Conservation (phyloP, 2,888 invertebrate species). For the Steinernema scapterisci region DNA sequence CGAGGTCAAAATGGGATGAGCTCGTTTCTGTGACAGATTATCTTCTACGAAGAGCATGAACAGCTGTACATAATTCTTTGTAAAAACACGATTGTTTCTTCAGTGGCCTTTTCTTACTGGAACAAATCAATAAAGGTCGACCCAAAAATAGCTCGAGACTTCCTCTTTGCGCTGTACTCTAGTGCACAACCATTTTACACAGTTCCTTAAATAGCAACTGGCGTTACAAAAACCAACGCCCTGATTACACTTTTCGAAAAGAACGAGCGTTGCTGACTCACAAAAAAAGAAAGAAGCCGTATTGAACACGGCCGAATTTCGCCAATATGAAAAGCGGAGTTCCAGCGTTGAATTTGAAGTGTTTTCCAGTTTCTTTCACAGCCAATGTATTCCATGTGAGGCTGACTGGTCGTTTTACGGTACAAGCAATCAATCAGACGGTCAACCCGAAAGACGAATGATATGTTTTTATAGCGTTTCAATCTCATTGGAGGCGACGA, state of each 20-base stretch:
- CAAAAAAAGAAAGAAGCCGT: too few species aligned
- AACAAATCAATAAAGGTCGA: not conserved
- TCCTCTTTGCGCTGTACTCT: not conserved
- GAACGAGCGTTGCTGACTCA: too few species aligned
- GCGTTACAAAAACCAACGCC: not conserved
- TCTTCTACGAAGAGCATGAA: not conserved
- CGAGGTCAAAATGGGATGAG: slow-evolving; percentile 36
- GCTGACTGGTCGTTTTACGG: not conserved
- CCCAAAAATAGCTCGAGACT: not conserved
- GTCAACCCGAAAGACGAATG: not conserved
- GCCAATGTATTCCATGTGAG: not conserved
- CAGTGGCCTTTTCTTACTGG: not conserved
- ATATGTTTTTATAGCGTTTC: not conserved
- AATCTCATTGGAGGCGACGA: not conserved
- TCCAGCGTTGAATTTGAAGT: not conserved
- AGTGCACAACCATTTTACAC: not conserved
- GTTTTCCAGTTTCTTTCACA: not conserved
- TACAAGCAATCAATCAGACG: too few species aligned
- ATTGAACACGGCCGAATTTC: too few species aligned
- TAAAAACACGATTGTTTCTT: not conserved
- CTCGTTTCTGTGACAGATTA: not conserved
- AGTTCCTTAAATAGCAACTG: not conserved
- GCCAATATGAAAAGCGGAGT: too few species aligned
- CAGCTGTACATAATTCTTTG: not conserved
- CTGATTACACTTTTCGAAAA: too few species aligned